Conservation (phyloP, 2,888 invertebrate species). For the Scotopteryx bipunctaria region DNA sequence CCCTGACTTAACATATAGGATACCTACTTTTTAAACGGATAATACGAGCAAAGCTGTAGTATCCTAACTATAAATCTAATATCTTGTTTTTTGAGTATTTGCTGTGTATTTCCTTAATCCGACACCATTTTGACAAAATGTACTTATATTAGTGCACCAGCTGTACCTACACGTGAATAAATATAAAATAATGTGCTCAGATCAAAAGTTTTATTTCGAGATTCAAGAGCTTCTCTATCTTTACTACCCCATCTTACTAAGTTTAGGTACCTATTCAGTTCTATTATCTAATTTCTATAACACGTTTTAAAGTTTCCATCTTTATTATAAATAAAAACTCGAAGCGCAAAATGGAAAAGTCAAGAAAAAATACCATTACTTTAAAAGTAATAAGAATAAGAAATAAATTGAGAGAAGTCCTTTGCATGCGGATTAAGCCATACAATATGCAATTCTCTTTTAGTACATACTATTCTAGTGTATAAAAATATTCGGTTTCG, state of each 20-base stretch:
- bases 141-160: too few species aligned
- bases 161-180: too few species aligned
- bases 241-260: background rate
- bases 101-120: too few species aligned
- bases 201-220: too few species aligned
- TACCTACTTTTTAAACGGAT: too few species aligned
- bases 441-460: slow-evolving; percentile 41
- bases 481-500: slow-evolving; percentile 4
- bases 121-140: too few species aligned
- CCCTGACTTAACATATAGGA: too few species aligned
- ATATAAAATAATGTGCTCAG: too few species aligned
- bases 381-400: slow-evolving; percentile 12
- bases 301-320: background rate
- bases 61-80: too few species aligned
- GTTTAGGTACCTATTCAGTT: background rate
- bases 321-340: background rate
- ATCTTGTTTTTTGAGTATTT: too few species aligned
- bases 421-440: slow-evolving; percentile 34
- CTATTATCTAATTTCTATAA: background rate
- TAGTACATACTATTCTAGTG: slow-evolving; percentile 29
- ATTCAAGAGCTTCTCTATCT: too few species aligned
- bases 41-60: too few species aligned
- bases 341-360: background rate
- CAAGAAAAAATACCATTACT: slow-evolving; percentile 18
- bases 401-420: slow-evolving; percentile 21